Base-by-base conservation (phyloP, 2,113 vertebrate genomes). In the Psophia crepitans region DNA sequence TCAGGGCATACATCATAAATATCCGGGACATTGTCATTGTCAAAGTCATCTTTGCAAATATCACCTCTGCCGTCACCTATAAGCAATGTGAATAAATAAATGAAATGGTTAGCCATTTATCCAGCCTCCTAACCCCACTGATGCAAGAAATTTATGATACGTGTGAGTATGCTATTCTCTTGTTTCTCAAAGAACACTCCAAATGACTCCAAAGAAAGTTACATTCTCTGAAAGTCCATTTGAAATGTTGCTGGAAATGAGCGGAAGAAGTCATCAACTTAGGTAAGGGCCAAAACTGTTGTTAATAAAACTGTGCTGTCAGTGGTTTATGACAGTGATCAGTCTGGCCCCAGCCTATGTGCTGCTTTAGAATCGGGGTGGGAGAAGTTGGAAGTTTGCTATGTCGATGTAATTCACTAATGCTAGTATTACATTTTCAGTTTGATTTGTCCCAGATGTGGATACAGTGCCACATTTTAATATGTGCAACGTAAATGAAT, bases 1-100 rank as follows among this genome's bases (percentile, higher is more conserved):
- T 99, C 99, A 5, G 99, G 99, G 51, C 99, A 99, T 44, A 99
- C 99, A 24, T 99, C 99, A 18, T 98, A 98, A 73, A 99, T 99
- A 96, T 99, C 99, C 0, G 99, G 99, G 87, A 99, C 96, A 4
- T 22, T 99, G 97, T 99, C 99, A 4, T 99, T 99, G 97, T 99
- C 99, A 96, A 99, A 99, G 89, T 99, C 99, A 14, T 99, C 99
- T 96, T 99, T 99, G 97, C 99, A 99, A 70, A 98, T 98, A 43
- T 99, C 99, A 23, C 99, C 99, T 96, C 99, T 98, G 84, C 99
- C 99, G 44, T 99, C 99, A 43, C 99, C 99, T 99, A 89, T 43
- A 85, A 93, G 53, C 39, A 92, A 89, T 4, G 39, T 19, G 13
- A 84, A 65, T 58, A 87, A 85, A 57, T 8, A 87, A 68, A 93